A percentile compares a stretch with the other conserved stretches of the same genome.
These are phyloP conservation scores for Poecile atricapillus DNA, from an alignment of 2,113 vertebrate species.

Conservation along the genomic window DNA sequence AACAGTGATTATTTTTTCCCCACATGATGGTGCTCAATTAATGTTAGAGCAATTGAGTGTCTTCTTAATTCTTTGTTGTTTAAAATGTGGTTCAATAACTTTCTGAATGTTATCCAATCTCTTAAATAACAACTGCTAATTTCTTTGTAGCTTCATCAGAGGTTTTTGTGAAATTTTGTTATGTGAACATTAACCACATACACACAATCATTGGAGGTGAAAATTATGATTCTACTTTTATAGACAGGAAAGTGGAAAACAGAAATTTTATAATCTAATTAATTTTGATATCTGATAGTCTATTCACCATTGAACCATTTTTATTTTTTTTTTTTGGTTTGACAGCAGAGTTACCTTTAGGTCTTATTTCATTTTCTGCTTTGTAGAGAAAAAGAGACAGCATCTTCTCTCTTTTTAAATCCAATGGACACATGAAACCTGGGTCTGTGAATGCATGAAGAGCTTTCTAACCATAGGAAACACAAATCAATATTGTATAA, in stretches of 20 bases:
- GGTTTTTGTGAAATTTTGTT: neutral
- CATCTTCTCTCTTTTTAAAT: neutral
- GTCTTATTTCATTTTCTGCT: neutral
- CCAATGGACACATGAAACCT: neutral
- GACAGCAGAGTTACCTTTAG: neutral
- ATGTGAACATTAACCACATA: neutral
- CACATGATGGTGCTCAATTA: neutral
- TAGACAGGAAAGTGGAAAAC: neutral
- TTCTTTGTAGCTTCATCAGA: neutral
- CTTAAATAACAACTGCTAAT: neutral
- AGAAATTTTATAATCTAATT: neutral
- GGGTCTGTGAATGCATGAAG: neutral
- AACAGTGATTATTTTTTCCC: neutral
- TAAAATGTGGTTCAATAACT: neutral
- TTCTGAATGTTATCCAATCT: neutral
- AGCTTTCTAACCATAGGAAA: neutral
- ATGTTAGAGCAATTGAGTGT: neutral
- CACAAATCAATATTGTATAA: neutral
- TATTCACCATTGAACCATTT: neutral
- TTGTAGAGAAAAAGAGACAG: neutral
- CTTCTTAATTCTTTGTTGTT: neutral
- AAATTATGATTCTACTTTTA: neutral
- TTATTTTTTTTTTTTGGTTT: neutral
- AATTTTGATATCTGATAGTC: neutral
- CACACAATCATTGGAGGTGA: neutral